Evolutionary conservation across 2,797 vertebrate species (phyloP).

Genomic region (Sebastes cheni): DNA sequence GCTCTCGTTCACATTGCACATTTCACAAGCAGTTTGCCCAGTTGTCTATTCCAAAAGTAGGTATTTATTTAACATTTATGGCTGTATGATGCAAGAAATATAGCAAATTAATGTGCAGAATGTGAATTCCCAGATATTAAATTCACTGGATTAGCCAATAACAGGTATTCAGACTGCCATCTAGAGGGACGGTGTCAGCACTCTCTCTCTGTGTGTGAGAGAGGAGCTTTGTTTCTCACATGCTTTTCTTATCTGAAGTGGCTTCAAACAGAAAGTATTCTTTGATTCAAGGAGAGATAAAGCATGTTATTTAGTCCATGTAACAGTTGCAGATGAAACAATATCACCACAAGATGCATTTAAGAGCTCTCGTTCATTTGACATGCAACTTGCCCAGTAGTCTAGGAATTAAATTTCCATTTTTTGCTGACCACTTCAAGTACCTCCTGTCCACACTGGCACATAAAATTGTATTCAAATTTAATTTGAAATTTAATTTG

Average conservation of each 20-base stretch:
- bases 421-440: neutral
- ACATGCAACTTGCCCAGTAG: neutral
- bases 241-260: neutral
- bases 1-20: neutral
- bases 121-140: neutral
- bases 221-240: neutral
- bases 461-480: neutral
- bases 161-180: slow-evolving; percentile 10
- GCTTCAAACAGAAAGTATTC: neutral
- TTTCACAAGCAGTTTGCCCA: neutral
- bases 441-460: neutral
- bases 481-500: too few species aligned
- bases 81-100: neutral
- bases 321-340: neutral
- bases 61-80: neutral
- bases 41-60: neutral
- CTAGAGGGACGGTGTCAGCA: slow-evolving; percentile 63
- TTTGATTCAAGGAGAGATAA: neutral
- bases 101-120: neutral
- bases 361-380: neutral
- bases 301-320: neutral
- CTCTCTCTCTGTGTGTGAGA: too few species aligned
- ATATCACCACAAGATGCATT: neutral
- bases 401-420: neutral
- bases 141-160: neutral